Base-by-base conservation (phyloP, 53 echinoderm and acorn worm species). In the Paelopatides confundens region DNA sequence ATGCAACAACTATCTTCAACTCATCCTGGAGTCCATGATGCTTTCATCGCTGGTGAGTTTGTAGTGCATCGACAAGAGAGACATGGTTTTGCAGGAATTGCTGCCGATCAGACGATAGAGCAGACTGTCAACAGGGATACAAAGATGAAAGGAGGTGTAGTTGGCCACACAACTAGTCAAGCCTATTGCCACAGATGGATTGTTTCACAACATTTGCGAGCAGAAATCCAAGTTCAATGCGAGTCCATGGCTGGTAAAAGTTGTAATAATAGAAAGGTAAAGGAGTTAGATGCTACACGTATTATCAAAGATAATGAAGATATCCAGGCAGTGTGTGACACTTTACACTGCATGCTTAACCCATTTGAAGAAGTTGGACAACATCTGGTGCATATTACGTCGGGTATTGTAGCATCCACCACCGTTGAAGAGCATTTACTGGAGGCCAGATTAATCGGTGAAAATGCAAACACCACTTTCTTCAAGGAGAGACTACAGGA, bases 131-230 rank as follows among this genome's bases (percentile, higher is more conserved):
- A 92, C 63, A 49, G 93, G 38, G 86, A 86, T 62, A 65, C 89
- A 3, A 93, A 94, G 63, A 87, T 82, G 21, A 91, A 91, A 54
- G 91, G 91, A 14, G 94, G 94, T 15, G 66, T 94, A 23, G 81
- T 67, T 18, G 94, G 94, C 15, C 86, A 91, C 52, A 90, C 91
- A 63, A 35, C 77, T 14, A 90, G 85, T 46, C 78, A 93, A 88
- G 69, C 87, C 13, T 90, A 90, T 49, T 90, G 90, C 15, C 82
- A 90, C 50, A 67, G 88, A 13, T 93, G 90, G 93, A 66, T 93
- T 37, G 69, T 90, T 31, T 87, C 90, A 5, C 87, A 87, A 50
- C 93, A 87, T 31, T 48, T 86, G 49, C 51, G 93, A 54, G 85
- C 90, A 33, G 87, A 64, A 15, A 84, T 93, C 36, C 71, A 69